Conservation (phyloP, 1,140 invertebrate genomes). For the Leptopilina boulardi region DNA sequence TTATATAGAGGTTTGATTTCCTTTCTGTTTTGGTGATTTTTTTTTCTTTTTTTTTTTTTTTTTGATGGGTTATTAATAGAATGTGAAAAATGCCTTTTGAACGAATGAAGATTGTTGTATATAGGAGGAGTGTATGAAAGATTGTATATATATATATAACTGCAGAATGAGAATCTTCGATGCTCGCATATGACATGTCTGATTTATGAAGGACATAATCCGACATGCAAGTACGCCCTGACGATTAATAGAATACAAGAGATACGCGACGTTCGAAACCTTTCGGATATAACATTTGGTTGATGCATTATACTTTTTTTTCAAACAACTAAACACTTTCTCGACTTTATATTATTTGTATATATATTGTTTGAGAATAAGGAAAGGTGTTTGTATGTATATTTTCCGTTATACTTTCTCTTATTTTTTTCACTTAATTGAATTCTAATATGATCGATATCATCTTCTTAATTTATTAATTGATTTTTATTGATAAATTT, state of each 20-base stretch:
- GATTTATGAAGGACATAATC: slow-evolving; percentile 41
- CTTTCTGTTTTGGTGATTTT: not conserved
- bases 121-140: slow-evolving; percentile 6
- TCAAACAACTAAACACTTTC: slow-evolving; percentile 8
- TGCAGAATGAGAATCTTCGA: not conserved
- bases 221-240: slow-evolving; percentile 15
- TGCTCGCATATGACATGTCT: slow-evolving; percentile 29
- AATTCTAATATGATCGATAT: too few species aligned
- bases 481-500: too few species aligned
- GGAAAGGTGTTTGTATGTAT: not conserved
- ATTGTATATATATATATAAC: not conserved
- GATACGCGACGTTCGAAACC: not conserved
- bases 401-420: too few species aligned
- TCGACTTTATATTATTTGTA: not conserved
- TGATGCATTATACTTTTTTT: not conserved
- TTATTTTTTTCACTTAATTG: too few species aligned
- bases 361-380: not conserved
- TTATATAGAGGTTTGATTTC: not conserved
- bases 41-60: too few species aligned
- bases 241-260: slow-evolving; percentile 37
- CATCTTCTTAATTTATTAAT: too few species aligned
- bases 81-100: slow-evolving; percentile 11
- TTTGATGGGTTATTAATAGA: slow-evolving; percentile 11
- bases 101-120: not conserved
- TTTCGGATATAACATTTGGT: slow-evolving; percentile 26